These are phyloP conservation scores for Tachuris rubrigastra DNA, from an alignment of 2,113 vertebrate genomes.

Conservation along the genomic window DNA sequence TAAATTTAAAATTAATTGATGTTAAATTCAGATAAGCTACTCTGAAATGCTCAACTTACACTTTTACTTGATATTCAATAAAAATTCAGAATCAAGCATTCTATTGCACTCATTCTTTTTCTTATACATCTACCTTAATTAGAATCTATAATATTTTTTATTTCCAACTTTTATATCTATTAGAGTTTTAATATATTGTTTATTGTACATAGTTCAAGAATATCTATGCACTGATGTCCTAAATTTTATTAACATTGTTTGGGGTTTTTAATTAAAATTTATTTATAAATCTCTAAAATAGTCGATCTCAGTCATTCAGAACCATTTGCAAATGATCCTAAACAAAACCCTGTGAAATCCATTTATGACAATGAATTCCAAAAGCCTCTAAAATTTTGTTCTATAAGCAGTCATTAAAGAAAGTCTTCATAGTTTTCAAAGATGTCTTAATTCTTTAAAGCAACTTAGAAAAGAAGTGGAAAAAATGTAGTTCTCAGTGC, in stretches of 20 bases:
- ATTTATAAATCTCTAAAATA: neutral
- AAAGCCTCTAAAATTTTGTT: neutral
- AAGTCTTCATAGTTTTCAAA: neutral
- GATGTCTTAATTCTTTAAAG: neutral
- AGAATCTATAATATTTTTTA: neutral
- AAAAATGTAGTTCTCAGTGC: neutral
- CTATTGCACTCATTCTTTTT: neutral
- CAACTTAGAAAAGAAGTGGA: neutral
- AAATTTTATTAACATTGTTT: neutral
- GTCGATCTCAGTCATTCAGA: neutral
- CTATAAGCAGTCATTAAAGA: neutral
- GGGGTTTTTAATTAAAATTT: neutral
- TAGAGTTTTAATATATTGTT: neutral
- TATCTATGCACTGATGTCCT: neutral
- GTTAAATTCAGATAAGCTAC: neutral
- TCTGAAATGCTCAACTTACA: neutral
- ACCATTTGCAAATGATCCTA: neutral
- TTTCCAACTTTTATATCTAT: neutral
- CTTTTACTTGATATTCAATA: neutral
- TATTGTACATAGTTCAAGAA: neutral
- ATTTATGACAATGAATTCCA: neutral
- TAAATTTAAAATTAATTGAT: neutral
- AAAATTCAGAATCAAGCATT: neutral
- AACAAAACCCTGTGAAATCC: neutral
- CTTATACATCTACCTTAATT: neutral